Base-by-base conservation (phyloP, 2,113 vertebrate species). In the Gobiocypris rarus region DNA sequence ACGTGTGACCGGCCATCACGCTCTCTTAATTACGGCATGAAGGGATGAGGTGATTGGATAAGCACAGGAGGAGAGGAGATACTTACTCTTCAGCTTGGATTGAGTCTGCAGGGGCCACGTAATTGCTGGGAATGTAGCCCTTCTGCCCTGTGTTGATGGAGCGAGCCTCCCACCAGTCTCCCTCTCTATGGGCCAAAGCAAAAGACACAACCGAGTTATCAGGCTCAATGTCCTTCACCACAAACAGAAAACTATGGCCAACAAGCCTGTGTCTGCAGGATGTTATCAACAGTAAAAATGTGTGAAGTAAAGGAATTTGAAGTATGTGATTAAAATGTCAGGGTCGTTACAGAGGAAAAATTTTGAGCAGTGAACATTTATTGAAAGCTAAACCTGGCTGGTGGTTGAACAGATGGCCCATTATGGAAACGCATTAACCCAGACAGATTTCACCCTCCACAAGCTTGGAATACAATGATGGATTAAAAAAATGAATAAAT, bases 71-170 rank as follows among this genome's bases (percentile, higher is more conserved):
- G 61, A 50, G 82, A 80, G 71, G 75, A 56, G 34, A 43, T 83
- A 61, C 97, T 95, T 97, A 99, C 98, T 99, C 98, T 95, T 99
- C 98, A 67, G 98, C 98, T 91, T 99, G 98, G 92, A 99, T 99
- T 87, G 98, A 99, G 93, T 99, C 98, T 63, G 98, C 98, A 82
- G 98, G 98, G 87, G 98, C 98, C 88, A 99, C 98, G 2, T 99
- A 99, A 94, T 99, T 99, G 91, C 98, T 99, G 63, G 98, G 98
- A 92, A 99, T 99, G 92, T 99, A 99, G 89, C 98, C 98, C 58
- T 95, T 98, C 93, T 97, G 98, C 91, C 97, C 98, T 0, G 97
- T 98, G 91, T 96, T 98, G 93, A 99, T 99, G 89, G 98, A 99
- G 89, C 96, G 95, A 79, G 98, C 98, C 95, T 99, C 98, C 98